Evolutionary conservation across 2,113 vertebrate genomes (phyloP).

Genomic region (Blennius ocellaris): DNA sequence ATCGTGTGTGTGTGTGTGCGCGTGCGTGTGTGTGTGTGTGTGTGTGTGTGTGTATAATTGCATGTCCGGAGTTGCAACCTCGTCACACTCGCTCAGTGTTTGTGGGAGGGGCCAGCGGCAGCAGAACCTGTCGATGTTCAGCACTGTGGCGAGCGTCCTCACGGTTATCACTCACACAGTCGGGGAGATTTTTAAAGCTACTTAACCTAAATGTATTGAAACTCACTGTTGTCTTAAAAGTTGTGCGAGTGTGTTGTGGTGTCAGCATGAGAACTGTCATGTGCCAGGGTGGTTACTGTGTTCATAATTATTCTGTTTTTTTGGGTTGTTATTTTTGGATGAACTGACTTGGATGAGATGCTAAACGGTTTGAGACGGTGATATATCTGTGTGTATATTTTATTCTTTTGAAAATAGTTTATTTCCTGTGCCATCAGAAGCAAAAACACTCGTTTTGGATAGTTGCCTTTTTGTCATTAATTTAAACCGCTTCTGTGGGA

Average conservation of each 20-base stretch:
- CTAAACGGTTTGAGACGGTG: slow-evolving; percentile 23
- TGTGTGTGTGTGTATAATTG: slow-evolving; percentile 31
- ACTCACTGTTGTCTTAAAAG: slow-evolving; percentile 74
- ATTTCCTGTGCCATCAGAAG: slow-evolving; percentile 49
- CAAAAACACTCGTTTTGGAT: slow-evolving; percentile 21
- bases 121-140: slow-evolving; percentile 26
- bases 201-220: slow-evolving; percentile 70
- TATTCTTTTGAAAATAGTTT: slow-evolving; percentile 8
- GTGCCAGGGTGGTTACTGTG: slow-evolving; percentile 61
- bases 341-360: slow-evolving; percentile 17
- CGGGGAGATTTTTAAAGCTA: slow-evolving; percentile 50
- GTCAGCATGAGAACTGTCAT: slow-evolving; percentile 77
- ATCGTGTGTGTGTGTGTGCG: slow-evolving; percentile 8
- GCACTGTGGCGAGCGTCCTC: slow-evolving; percentile 21
- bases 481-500: slow-evolving; percentile 18
- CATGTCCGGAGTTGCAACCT: slow-evolving; percentile 54
- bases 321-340: slow-evolving; percentile 27
- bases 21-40: too few species aligned
- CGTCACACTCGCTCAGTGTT: background rate
- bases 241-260: slow-evolving; percentile 70
- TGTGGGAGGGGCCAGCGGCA: slow-evolving; percentile 18
- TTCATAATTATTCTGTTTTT: slow-evolving; percentile 44
- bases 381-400: slow-evolving; percentile 24
- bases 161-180: slow-evolving; percentile 32
- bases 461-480: slow-evolving; percentile 2